A percentile compares a stretch with the other conserved stretches of the same genome.
Evolutionary conservation across 2,888 invertebrate genomes (phyloP).

Genomic region (Coelopa pilipes): DNA sequence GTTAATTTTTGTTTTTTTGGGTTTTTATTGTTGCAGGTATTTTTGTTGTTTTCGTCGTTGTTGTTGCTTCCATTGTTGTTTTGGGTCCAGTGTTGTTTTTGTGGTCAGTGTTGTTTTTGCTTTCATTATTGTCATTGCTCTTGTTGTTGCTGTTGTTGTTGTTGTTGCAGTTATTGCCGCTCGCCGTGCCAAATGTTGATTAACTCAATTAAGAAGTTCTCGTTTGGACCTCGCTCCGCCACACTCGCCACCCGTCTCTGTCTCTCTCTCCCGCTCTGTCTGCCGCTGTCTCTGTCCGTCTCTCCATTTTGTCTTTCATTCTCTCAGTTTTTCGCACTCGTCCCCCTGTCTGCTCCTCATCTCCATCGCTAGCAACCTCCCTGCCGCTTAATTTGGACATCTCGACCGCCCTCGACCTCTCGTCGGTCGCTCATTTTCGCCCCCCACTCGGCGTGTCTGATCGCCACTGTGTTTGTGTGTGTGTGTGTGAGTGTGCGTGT

Average conservation of each 20-base stretch:
- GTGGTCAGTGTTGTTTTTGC: neutral
- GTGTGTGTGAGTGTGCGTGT: neutral
- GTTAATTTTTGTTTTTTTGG: neutral
- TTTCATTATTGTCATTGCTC: neutral
- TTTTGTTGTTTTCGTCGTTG: neutral
- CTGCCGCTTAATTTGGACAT: too few species aligned
- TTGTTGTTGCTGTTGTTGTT: neutral
- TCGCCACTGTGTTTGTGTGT: neutral
- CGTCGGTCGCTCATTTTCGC: too few species aligned
- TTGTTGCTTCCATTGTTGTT: neutral
- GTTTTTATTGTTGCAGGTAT: neutral
- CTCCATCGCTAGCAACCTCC: too few species aligned
- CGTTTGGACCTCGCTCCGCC: neutral
- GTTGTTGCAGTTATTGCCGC: neutral
- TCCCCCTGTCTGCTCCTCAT: too few species aligned
- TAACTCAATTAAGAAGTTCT: constrained; percentile 21
- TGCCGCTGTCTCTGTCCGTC: too few species aligned
- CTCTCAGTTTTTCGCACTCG: too few species aligned
- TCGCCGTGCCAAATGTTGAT: constrained; percentile 16
- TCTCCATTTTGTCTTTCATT: too few species aligned
- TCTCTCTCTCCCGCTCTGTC: too few species aligned
- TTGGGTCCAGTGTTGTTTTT: too few species aligned
- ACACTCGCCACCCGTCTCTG: neutral
- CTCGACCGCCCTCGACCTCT: too few species aligned
- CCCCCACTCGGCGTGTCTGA: neutral